phyloP scores from a whole-genome alignment of 1,140 invertebrate species.

The Copidosoma floridanum region DNA sequence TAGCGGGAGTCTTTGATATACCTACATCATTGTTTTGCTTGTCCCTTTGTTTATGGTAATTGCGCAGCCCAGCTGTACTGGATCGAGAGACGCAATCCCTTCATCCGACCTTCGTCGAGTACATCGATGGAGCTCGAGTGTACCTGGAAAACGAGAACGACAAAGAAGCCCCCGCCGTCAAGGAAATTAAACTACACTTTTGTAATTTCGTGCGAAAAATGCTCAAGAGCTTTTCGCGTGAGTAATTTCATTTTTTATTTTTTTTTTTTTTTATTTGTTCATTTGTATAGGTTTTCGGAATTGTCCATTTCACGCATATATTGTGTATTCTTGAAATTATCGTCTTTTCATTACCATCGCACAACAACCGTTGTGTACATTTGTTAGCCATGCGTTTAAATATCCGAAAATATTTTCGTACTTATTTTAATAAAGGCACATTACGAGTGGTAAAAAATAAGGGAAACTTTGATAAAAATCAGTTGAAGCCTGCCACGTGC shows the following conservation, averaged over 20 bases:
- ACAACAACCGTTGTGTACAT: too few relatives aligned
- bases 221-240: constrained; percentile 86
- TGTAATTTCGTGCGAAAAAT: constrained; percentile 92
- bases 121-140: constrained; percentile 89
- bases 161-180: constrained; percentile 76
- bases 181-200: constrained; percentile 89
- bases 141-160: constrained; percentile 90
- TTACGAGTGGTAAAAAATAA: too few relatives aligned
- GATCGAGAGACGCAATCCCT: constrained; percentile 80
- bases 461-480: too few relatives aligned
- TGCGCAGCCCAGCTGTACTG: constrained; percentile 76
- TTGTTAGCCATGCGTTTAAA: too few relatives aligned
- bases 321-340: too few relatives aligned
- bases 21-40: background rate
- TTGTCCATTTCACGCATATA: too few relatives aligned
- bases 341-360: too few relatives aligned
- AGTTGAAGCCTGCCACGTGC: constrained; percentile 83
- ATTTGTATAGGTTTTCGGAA: too few relatives aligned
- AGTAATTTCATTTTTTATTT: too few relatives aligned
- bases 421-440: too few relatives aligned
- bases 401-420: too few relatives aligned
- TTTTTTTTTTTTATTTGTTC: too few relatives aligned
- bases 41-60: background rate
- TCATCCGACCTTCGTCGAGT: constrained; percentile 87
- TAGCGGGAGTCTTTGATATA: background rate